Evolutionary conservation across 1,140 invertebrate genomes (phyloP), one percentile per base, ranked within the genome.

Genomic region (Hyphantria cunea): DNA sequence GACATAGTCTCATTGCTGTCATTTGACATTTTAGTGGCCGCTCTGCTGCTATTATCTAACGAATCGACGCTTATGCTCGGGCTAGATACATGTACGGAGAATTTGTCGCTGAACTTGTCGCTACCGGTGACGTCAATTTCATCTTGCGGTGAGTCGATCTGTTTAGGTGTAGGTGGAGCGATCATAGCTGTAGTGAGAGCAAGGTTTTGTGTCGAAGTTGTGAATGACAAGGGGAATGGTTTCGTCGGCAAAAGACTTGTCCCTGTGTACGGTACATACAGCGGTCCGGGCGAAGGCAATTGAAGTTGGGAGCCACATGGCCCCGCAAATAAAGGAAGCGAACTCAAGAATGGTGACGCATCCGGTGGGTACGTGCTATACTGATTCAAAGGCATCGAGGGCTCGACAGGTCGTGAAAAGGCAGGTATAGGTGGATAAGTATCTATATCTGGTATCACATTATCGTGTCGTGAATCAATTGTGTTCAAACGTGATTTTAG

Each of bases 121-220:
- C 17, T 25, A 1, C 85, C 75, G 15, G 82, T 83, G 6, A 86
- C 79, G 37, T 90, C 84, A 54, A 85, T 80, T 53, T 90, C 89
- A 62, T 91, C 84, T 31, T 71, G 78, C 6, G 91, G 86, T 31
- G 90, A 90, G 59, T 91, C 89, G 8, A 82, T 62, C 3, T 85
- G 82, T 64, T 91, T 90, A 10, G 92, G 87, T 15, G 89, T 84
- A 14, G 87, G 81, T 47, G 92, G 86, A 54, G 92, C 93, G 13
- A 96, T 94, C 93, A 96, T 95, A 0, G 95, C 94, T 6, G 95
- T 94, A 3, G 95, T 95, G 0, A 96, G 79, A 0, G 94, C 95
- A 92, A 96, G 95, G 73, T 96, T 95, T 77, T 95, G 94, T 42
- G 94, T 93, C 3, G 94, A 96, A 11, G 95, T 94, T 5, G 95